These are phyloP conservation scores for Thereva nobilitata DNA, from an alignment of 2,888 invertebrate species.

Conservation along the genomic window DNA sequence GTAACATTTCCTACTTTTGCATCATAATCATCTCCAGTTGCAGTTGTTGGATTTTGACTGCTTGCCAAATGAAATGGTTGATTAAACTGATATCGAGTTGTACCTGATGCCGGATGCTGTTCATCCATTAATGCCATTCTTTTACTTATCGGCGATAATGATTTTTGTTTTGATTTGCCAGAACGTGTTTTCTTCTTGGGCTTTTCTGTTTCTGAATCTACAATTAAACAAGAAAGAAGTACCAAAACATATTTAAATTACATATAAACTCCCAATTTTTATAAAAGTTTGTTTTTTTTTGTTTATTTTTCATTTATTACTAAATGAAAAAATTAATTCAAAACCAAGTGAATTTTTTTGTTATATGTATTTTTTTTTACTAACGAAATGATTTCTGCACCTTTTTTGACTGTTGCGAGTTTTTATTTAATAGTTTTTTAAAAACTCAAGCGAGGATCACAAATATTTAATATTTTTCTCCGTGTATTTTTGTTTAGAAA, in stretches of 20 bases:
- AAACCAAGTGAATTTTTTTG: too few species aligned
- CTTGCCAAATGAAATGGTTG: constrained; percentile 63
- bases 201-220: constrained; percentile 22
- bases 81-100: constrained; percentile 64
- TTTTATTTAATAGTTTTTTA: too few species aligned
- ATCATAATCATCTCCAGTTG: constrained; percentile 64
- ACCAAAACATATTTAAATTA: constrained; percentile 31
- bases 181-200: constrained; percentile 26
- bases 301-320: too few species aligned
- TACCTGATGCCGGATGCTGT: constrained; percentile 51
- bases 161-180: constrained; percentile 63
- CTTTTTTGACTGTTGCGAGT: too few species aligned
- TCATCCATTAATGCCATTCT: constrained; percentile 77
- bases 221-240: constrained; percentile 33
- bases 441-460: too few species aligned
- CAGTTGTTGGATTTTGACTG: constrained; percentile 45
- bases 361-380: too few species aligned
- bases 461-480: neutral
- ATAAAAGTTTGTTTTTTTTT: too few species aligned
- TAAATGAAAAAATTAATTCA: too few species aligned
- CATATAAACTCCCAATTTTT: constrained; percentile 20
- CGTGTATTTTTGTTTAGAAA: constrained; percentile 22
- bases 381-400: too few species aligned
- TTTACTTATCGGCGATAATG: constrained; percentile 80
- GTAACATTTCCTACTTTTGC: constrained; percentile 59